Base-by-base conservation (phyloP, 2,797 vertebrate genomes). In the Gymnoscopelus braueri region DNA sequence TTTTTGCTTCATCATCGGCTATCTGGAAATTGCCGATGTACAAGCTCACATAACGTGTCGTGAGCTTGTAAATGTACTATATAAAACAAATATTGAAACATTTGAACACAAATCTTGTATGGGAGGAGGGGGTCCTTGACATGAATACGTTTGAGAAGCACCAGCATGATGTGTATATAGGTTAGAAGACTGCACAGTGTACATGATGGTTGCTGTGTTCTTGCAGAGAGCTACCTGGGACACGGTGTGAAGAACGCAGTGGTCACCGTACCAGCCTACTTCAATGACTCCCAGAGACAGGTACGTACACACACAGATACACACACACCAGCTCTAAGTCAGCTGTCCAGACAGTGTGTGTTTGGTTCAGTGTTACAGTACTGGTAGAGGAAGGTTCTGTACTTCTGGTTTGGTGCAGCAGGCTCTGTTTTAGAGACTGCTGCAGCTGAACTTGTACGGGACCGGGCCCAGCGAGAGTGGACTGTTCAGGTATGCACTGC, bases 251-350 rank as follows among this genome's bases (percentile, higher is more conserved):
- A 98, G 93, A 99, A 99, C 0, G 97, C 97, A 0, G 98, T 99
- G 3, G 88, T 99, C 76, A 99, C 98, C 14, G 98, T 99, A 1
- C 98, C 98, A 52, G 98, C 98, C 52, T 99, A 99, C 89, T 99
- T 99, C 92, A 99, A 99, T 8, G 98, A 99, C 85, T 99, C 98
- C 23, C 98, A 99, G 90, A 95, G 98, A 94, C 98, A 99, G 96
- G 98, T 97, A 80, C 3, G 3, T 3, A 24, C 51, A 23, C 61
- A 35, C 60, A 50, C 5, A 0, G 15, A 3, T 15, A 44, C 26
- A 11, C 24, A 24, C 44, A 6, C 15, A 15, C 50, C 52, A 54
- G 8, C 52, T 23, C 52, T 54, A 15, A 54, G 52, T 54, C 52
- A 24, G 52, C 19, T 54, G 52, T 19, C 52, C 19, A 11, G 19